Conservation (phyloP, 2,888 invertebrate species). For the Oscheius sp. region DNA sequence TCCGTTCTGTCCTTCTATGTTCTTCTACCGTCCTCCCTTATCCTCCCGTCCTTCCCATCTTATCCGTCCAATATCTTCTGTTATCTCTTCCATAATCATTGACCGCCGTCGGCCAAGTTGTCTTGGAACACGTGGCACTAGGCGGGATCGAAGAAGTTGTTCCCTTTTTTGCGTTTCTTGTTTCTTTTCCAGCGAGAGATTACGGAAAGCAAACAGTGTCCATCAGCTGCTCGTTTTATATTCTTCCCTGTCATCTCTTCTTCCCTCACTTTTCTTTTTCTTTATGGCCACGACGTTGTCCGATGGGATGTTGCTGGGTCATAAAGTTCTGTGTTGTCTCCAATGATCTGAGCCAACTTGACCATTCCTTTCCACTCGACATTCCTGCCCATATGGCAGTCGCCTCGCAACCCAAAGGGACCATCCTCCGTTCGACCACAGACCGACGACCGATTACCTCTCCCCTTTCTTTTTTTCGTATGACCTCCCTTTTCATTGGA, state of each 20-base stretch:
- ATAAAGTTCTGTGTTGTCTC: background rate
- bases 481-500: background rate
- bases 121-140: conserved; percentile 24
- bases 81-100: too few relatives aligned
- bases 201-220: too few relatives aligned
- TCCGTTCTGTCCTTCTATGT: too few relatives aligned
- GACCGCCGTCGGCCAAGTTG: conserved; percentile 7
- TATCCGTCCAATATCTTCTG: background rate
- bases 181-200: background rate
- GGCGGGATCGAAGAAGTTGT: background rate
- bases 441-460: background rate
- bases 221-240: background rate
- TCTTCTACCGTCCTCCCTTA: too few relatives aligned
- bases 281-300: background rate
- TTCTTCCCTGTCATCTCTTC: background rate
- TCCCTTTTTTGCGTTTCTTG: conserved; percentile 2
- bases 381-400: conserved; percentile 18
- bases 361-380: background rate
- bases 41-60: background rate
- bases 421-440: background rate
- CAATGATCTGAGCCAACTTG: background rate
- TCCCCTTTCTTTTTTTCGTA: background rate
- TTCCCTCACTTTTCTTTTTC: background rate
- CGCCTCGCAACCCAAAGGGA: conserved; percentile 14
- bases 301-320: too few relatives aligned